Evolutionary conservation across 1,140 invertebrate species (phyloP).

Genomic region (Ganaspis sp.): DNA sequence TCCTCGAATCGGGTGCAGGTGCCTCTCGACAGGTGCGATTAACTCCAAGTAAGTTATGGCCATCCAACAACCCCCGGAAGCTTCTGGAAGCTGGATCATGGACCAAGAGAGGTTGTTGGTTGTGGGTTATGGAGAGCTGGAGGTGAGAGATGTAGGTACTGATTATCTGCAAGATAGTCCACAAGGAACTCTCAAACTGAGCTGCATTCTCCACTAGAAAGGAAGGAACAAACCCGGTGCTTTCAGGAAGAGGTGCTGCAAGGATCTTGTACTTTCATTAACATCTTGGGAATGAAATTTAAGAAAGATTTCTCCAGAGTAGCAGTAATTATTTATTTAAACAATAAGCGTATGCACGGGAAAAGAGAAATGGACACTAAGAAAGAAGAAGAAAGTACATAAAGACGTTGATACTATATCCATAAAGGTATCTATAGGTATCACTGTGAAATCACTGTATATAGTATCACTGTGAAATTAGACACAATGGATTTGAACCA

Average conservation of each 20-base stretch:
- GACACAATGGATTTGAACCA: too few species aligned
- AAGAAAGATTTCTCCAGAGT: too few species aligned
- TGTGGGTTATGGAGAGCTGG: not conserved
- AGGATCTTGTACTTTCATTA: slow-evolving; percentile 24
- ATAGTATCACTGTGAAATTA: too few species aligned
- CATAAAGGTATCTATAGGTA: too few species aligned
- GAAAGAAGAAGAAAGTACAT: too few species aligned
- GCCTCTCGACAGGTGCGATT: slow-evolving; percentile 48
- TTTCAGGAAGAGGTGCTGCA: slow-evolving; percentile 28
- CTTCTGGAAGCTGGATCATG: slow-evolving; percentile 26
- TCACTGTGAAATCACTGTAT: too few species aligned
- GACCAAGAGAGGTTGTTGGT: slow-evolving; percentile 5
- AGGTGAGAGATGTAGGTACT: not conserved
- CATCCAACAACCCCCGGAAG: not conserved
- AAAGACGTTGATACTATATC: too few species aligned
- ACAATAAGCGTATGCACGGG: too few species aligned
- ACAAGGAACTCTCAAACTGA: not conserved
- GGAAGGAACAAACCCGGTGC: not conserved
- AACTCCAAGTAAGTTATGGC: slow-evolving; percentile 47
- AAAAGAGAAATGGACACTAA: too few species aligned
- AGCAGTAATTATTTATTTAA: too few species aligned
- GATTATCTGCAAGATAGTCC: slow-evolving; percentile 18
- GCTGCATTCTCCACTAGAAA: not conserved
- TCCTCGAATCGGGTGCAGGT: slow-evolving; percentile 32
- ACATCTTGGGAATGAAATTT: not conserved